phyloP scores from a whole-genome alignment of 1,140 invertebrate species.

The Hycleus cichorii region DNA sequence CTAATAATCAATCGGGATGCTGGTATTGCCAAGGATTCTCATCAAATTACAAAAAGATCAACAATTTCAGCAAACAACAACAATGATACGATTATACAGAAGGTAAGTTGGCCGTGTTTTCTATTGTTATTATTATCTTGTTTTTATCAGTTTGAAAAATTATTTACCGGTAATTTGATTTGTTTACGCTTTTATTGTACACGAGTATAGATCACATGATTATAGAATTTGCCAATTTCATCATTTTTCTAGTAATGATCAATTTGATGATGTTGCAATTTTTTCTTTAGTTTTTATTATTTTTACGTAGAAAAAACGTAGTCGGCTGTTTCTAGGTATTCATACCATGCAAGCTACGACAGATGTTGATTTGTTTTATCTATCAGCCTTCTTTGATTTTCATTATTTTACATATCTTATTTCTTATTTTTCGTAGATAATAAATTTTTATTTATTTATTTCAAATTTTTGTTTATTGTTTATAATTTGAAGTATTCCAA shows the following conservation, averaged over 20 bases:
- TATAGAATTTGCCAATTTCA: background rate
- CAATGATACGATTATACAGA: conserved; percentile 2
- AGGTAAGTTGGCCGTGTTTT: background rate
- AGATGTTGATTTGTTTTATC: no score
- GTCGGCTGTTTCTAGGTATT: no score
- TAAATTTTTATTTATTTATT: no score
- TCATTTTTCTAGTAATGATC: background rate
- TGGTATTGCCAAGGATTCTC: background rate
- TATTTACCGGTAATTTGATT: background rate
- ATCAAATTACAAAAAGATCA: conserved; percentile 3
- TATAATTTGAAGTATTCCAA: no score
- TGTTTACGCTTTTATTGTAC: background rate
- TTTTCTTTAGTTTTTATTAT: background rate
- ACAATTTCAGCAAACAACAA: background rate
- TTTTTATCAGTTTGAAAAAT: no score
- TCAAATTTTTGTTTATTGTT: no score
- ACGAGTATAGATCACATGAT: background rate
- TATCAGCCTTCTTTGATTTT: no score
- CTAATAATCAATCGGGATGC: conserved; percentile 3
- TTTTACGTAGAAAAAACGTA: background rate
- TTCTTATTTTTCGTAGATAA: no score
- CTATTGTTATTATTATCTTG: no score
- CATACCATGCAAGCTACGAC: no score
- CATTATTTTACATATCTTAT: no score
- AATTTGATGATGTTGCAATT: background rate